A percentile compares a stretch with the other conserved stretches of the same genome.
These are phyloP conservation scores for Ladona fulva DNA, from an alignment of 1,140 invertebrate genomes.

Conservation along the genomic window DNA sequence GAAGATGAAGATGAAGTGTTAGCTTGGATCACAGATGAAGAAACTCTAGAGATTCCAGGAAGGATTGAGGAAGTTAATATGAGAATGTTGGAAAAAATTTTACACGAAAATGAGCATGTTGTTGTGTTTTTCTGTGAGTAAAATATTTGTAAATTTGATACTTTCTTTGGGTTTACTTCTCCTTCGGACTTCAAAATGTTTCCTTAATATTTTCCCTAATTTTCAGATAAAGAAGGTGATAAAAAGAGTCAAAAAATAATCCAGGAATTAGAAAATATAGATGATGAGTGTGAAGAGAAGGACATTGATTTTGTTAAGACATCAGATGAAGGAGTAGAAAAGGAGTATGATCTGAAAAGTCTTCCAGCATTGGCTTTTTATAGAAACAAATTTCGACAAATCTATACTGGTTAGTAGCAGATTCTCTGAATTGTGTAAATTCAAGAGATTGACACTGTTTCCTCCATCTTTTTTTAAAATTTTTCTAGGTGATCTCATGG, in stretches of 20 bases:
- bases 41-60: conserved; percentile 83
- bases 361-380: conserved; percentile 83
- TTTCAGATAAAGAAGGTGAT: conserved; percentile 75
- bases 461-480: neutral
- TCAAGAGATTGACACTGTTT: conserved; percentile 13
- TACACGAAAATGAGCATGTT: conserved; percentile 78
- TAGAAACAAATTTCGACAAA: conserved; percentile 79
- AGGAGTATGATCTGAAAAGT: conserved; percentile 77
- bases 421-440: neutral
- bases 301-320: conserved; percentile 91
- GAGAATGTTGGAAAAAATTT: conserved; percentile 83
- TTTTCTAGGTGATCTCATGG: conserved; percentile 68
- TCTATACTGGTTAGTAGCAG: conserved; percentile 50
- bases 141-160: conserved; percentile 13
- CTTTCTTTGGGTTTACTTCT: neutral
- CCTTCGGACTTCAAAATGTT: neutral
- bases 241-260: conserved; percentile 84
- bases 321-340: conserved; percentile 77
- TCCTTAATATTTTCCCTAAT: neutral
- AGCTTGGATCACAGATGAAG: conserved; percentile 84
- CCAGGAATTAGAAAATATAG: conserved; percentile 85
- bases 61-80: conserved; percentile 89
- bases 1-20: conserved; percentile 85
- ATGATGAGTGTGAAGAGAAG: conserved; percentile 86
- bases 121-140: conserved; percentile 88